These are phyloP conservation scores for Marmota flaviventris DNA, from an alignment of 2,113 vertebrate genomes.

Conservation along the genomic window DNA sequence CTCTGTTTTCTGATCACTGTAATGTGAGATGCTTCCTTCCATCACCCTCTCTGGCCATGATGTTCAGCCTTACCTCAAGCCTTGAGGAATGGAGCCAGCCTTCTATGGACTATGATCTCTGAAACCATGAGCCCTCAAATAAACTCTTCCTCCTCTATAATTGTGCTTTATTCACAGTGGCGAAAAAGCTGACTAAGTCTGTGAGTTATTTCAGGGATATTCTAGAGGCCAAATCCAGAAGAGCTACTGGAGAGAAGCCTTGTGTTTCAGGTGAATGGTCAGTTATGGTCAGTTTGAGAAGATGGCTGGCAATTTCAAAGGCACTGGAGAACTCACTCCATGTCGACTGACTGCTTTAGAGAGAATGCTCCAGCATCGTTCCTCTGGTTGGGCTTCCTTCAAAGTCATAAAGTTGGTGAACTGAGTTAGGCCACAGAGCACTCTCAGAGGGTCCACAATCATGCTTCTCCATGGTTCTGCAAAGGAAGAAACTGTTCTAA, in stretches of 20 bases:
- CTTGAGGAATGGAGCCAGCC: no score
- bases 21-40: no score
- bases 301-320: neutral
- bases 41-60: no score
- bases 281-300: conserved; percentile 16
- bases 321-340: neutral
- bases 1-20: no score
- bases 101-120: no score
- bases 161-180: no score
- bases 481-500: neutral
- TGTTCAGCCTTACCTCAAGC: no score
- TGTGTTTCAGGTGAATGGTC: neutral
- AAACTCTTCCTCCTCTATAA: no score
- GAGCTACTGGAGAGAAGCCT: neutral
- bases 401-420: neutral
- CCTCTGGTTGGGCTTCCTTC: neutral
- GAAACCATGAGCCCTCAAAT: no score
- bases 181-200: neutral
- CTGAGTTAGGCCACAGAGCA: neutral
- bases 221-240: neutral
- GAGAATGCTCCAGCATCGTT: neutral
- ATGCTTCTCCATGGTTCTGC: neutral
- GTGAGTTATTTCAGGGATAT: conserved; percentile 24
- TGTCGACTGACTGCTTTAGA: neutral
- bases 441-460: neutral